Evolutionary conservation across 2,888 invertebrate species (phyloP).

Genomic region (Malthinus flaveolus): DNA sequence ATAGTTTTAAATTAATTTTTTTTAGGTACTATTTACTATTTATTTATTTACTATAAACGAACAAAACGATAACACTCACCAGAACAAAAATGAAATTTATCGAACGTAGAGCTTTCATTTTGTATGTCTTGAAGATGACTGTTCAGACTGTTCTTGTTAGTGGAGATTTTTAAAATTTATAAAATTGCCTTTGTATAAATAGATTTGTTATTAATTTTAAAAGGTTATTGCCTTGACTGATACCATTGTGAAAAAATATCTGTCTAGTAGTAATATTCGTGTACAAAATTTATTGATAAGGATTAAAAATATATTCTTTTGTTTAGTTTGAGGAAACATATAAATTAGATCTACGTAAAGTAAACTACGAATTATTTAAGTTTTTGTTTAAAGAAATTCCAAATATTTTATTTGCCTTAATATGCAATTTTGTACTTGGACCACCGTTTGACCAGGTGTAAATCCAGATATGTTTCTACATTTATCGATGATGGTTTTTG

Average conservation of each 20-base stretch:
- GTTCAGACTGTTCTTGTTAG: no score
- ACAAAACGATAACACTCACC: no score
- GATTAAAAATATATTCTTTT: neutral
- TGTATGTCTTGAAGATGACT: no score
- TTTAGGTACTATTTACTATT: neutral
- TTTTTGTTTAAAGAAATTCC: neutral
- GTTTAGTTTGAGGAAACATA: no score
- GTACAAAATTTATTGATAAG: neutral
- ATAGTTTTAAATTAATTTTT: neutral
- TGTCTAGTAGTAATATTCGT: neutral
- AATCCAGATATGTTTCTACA: constrained; percentile 11
- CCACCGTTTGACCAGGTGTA: constrained; percentile 11
- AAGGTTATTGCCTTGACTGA: constrained; percentile 6
- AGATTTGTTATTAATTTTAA: constrained; percentile 6
- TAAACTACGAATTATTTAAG: no score
- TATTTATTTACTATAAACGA: neutral
- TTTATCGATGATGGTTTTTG: constrained; percentile 8
- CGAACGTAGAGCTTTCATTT: no score
- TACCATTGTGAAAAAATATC: constrained; percentile 5
- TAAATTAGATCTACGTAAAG: no score
- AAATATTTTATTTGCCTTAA: constrained; percentile 15
- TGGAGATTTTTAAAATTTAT: neutral
- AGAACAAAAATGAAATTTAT: no score
- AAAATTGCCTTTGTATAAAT: constrained; percentile 1
- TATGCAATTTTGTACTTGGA: constrained; percentile 17